phyloP scores from a whole-genome alignment of 2,113 vertebrate species.

The Pan paniscus region DNA sequence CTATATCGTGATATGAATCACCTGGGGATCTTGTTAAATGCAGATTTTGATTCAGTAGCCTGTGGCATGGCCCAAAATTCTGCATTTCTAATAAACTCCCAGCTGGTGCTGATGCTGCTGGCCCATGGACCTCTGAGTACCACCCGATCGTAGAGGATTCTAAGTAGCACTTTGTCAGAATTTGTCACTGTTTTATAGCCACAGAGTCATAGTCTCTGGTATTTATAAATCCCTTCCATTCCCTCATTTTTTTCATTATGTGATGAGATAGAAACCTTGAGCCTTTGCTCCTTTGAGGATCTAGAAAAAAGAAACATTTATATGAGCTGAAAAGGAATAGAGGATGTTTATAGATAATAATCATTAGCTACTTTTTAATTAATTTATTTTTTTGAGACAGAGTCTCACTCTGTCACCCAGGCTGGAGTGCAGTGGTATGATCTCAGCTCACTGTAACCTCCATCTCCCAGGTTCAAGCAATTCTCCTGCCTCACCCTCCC shows the following conservation, averaged over 20 bases:
- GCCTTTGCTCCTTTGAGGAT: not conserved
- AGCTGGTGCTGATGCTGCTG: not conserved
- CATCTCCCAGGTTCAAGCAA: too few relatives aligned
- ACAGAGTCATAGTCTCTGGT: not conserved
- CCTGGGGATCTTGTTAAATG: not conserved
- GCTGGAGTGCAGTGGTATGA: rapidly evolving
- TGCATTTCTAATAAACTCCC: not conserved
- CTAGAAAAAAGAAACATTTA: not conserved
- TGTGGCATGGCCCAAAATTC: not conserved
- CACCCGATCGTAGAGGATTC: not conserved
- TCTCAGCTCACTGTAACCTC: too few relatives aligned
- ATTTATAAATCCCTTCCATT: not conserved
- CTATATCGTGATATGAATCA: not conserved
- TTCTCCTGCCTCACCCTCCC: too few relatives aligned
- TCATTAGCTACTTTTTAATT: not conserved
- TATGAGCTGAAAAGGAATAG: not conserved
- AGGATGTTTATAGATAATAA: not conserved
- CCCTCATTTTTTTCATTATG: not conserved
- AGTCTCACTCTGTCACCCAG: too few relatives aligned
- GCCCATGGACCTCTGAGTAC: not conserved
- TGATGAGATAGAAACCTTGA: not conserved
- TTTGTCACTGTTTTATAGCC: not conserved
- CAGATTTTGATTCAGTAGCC: not conserved
- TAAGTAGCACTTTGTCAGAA: not conserved
- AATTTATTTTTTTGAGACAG: too few relatives aligned